A percentile compares a stretch with the other conserved stretches of the same genome.
phyloP scores from a whole-genome alignment of 2,888 invertebrate species.

The Formica aserva region DNA sequence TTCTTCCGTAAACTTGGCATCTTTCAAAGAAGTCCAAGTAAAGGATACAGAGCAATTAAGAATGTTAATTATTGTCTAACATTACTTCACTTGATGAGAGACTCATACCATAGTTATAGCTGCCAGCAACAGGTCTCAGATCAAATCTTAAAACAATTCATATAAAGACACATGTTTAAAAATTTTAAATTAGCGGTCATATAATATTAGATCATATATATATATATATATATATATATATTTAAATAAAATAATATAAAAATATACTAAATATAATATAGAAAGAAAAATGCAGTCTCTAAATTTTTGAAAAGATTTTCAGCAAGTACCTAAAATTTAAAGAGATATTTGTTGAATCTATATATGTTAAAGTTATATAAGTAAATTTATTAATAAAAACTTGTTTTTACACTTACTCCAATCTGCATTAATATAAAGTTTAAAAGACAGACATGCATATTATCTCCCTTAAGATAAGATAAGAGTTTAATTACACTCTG shows the following conservation, averaged over 20 bases:
- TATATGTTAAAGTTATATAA: not conserved
- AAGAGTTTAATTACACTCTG: not conserved
- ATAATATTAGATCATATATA: not conserved
- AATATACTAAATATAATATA: not conserved
- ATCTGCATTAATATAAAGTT: not conserved
- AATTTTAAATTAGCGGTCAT: not conserved
- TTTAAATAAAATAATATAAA: not conserved
- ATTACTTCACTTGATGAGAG: conserved; percentile 48
- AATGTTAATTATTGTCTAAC: conserved; percentile 59
- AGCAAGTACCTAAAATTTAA: not conserved
- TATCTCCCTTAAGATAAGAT: not conserved
- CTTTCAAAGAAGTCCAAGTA: conserved; percentile 54
- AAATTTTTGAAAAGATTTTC: not conserved
- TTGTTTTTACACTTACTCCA: not conserved
- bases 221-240: no score
- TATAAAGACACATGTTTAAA: not conserved
- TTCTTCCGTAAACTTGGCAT: conserved; percentile 91
- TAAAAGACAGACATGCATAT: not conserved
- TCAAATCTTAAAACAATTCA: conserved; percentile 57
- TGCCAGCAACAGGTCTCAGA: conserved; percentile 15
- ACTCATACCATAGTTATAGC: conserved; percentile 57
- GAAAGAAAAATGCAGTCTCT: not conserved
- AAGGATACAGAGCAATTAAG: conserved; percentile 33
- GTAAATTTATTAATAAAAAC: not conserved
- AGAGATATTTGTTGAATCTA: not conserved